phyloP scores from a whole-genome alignment of 2,113 vertebrate genomes.

The Corvus cornix region DNA sequence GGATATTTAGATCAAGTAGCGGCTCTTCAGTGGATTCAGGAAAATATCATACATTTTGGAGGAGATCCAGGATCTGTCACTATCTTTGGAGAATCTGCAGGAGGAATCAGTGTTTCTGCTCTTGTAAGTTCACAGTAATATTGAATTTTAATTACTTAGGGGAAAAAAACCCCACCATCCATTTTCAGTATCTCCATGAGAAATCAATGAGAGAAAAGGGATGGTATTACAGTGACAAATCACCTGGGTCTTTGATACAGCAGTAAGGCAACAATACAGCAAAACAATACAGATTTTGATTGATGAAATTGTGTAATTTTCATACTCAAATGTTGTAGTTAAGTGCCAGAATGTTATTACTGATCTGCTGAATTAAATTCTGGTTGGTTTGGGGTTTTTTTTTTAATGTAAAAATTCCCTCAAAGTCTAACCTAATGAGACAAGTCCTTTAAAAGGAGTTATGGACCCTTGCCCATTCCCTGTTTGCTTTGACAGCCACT shows the following conservation, averaged over 20 bases:
- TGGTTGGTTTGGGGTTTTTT: neutral
- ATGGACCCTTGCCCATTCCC: neutral
- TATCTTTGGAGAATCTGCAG: conserved; percentile 88
- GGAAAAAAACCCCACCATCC: rapidly evolving
- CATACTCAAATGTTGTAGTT: neutral
- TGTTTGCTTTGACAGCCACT: neutral
- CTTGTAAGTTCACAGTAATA: conserved; percentile 69
- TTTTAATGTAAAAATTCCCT: neutral
- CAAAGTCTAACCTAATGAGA: neutral
- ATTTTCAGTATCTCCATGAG: neutral
- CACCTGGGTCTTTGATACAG: neutral
- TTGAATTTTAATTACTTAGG: neutral
- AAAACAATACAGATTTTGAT: neutral
- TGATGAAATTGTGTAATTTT: neutral
- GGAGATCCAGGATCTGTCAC: conserved; percentile 85
- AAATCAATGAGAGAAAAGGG: neutral
- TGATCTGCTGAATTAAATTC: neutral
- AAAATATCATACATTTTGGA: conserved; percentile 86
- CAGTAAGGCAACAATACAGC: neutral
- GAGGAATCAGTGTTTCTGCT: conserved; percentile 81
- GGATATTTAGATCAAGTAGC: conserved; percentile 87
- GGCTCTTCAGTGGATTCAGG: conserved; percentile 85
- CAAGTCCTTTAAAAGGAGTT: neutral
- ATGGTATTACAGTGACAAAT: neutral
- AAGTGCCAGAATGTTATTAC: neutral